These are phyloP conservation scores for Pantherophis vulpinus DNA, from an alignment of 2,797 vertebrate genomes.

Conservation along the genomic window DNA sequence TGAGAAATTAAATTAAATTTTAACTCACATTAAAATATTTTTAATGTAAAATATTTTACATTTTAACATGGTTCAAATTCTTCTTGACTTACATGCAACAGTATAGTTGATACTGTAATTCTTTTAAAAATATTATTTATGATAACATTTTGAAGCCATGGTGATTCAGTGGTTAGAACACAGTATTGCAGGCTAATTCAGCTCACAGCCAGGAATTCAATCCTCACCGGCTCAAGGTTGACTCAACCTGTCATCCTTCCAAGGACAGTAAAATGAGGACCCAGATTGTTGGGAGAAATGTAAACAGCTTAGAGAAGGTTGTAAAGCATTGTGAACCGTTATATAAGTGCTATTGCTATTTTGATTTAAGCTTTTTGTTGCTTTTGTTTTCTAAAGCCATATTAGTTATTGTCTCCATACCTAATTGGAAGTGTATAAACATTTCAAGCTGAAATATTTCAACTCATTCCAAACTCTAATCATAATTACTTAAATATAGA, in stretches of 20 bases:
- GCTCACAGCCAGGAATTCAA: neutral
- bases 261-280: neutral
- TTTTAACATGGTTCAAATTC: neutral
- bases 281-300: neutral
- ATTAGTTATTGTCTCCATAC: neutral
- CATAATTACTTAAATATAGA: neutral
- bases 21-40: neutral
- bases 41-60: neutral
- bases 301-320: neutral
- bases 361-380: neutral
- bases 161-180: neutral
- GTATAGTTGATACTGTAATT: neutral
- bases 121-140: neutral
- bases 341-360: neutral
- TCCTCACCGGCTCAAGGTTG: neutral
- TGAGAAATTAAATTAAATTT: neutral
- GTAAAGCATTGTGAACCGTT: neutral
- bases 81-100: neutral
- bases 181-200: neutral
- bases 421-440: neutral
- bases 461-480: neutral
- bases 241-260: neutral
- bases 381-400: neutral
- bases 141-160: neutral
- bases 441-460: neutral